Conservation (phyloP, 1,140 invertebrate species). For the Cydia pomonella region DNA sequence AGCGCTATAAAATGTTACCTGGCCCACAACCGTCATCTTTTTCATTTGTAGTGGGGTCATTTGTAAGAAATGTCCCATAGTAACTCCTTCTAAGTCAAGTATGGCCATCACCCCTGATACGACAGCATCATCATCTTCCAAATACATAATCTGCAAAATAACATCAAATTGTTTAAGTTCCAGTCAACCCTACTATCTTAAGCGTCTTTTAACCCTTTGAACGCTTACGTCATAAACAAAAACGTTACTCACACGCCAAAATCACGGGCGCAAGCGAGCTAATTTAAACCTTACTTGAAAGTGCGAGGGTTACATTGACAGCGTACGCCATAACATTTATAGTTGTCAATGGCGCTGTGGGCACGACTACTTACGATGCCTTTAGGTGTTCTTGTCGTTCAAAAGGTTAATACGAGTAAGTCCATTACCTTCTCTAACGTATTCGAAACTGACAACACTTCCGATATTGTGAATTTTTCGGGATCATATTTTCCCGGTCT, state of each 20-base stretch:
- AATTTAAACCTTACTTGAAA: no score
- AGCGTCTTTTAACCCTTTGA: neutral
- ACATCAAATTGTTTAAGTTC: neutral
- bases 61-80: conserved; percentile 72
- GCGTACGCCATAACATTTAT: no score
- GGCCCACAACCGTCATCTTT: conserved; percentile 62
- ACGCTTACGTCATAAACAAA: no score
- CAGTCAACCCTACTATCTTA: neutral
- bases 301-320: no score
- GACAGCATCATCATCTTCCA: conserved; percentile 49
- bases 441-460: conserved; percentile 50
- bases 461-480: conserved; percentile 53
- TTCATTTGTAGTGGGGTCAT: conserved; percentile 76
- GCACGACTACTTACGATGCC: no score
- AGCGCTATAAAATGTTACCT: conserved; percentile 55
- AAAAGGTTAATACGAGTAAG: neutral
- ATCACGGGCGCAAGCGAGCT: no score
- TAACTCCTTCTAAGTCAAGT: conserved; percentile 71
- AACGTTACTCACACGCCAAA: no score
- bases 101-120: conserved; percentile 53
- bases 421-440: conserved; percentile 55
- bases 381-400: no score
- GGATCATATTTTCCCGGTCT: conserved; percentile 57
- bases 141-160: conserved; percentile 48
- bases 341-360: no score